Evolutionary conservation across 35 echinoderm and acorn worm species (phyloP).

Genomic region (Strongylocentrotus purpuratus): DNA sequence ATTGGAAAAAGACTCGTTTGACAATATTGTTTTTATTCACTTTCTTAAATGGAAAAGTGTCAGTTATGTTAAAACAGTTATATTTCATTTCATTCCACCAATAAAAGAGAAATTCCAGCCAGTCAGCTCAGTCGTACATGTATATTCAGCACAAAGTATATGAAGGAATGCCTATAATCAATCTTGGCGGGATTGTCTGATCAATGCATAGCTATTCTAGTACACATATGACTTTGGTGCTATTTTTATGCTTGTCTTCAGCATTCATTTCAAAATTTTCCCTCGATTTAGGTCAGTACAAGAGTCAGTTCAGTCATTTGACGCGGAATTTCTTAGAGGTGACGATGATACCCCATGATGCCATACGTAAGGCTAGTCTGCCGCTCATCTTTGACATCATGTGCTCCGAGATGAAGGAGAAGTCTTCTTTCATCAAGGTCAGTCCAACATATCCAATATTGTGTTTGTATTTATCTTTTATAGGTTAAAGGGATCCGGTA

Average conservation of each 20-base stretch:
- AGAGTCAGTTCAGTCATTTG: conserved; percentile 63
- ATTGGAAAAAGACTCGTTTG: too few species aligned
- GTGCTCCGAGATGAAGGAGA: conserved; percentile 73
- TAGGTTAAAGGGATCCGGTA: too few species aligned
- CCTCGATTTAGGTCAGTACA: conserved; percentile 51
- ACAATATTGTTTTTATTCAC: too few species aligned
- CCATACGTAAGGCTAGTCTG: conserved; percentile 62
- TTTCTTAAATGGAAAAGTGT: not conserved
- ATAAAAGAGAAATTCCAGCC: too few species aligned
- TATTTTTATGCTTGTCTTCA: not conserved
- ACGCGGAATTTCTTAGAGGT: conserved; percentile 84
- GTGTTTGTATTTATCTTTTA: not conserved
- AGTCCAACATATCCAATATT: not conserved
- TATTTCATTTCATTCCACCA: not conserved
- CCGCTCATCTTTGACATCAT: conserved; percentile 96
- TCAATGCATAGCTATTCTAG: too few species aligned
- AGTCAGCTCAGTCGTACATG: too few species aligned
- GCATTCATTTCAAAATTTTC: not conserved
- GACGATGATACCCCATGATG: conserved; percentile 68
- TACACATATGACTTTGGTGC: not conserved
- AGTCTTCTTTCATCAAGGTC: conserved; percentile 65
- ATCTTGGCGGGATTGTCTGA: not conserved
- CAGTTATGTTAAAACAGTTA: not conserved
- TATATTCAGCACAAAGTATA: too few species aligned
- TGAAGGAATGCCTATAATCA: not conserved